Base-by-base conservation (phyloP, 2,113 vertebrate species). In the Sula dactylatra region DNA sequence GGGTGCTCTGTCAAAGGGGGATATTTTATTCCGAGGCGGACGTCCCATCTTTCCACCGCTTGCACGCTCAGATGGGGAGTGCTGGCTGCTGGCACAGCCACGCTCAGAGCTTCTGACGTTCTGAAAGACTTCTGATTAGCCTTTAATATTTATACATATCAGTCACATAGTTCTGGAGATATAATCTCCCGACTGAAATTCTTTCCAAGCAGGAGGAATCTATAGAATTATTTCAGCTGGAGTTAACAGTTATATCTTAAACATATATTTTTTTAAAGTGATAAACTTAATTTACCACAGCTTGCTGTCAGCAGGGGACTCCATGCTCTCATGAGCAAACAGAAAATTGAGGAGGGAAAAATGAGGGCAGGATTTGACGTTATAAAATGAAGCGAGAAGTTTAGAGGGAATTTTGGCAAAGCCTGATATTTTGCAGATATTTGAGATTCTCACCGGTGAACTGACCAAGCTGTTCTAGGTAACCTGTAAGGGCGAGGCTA, bases 41-140 rank as follows among this genome's bases (percentile, higher is more conserved):
- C 2, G 4, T 21, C 18, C 52, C 42, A 5, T 9, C 38, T 26
- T 25, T 9, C 47, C 58, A 20, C 6, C 6, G 0, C 25, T 8
- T 6, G 5, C 29, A 1, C 1, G 1, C 70, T 73, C 81, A 6
- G 18, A 2, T 0, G 0, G 50, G 8, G 19, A 11, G 19, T 12
- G 42, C 77, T 44, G 62, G 27, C 4, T 38, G 66, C 12, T 61
- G 52, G 61, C 67, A 26, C 47, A 54, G 47, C 40, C 66, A 0
- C 1, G 1, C 44, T 21, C 36, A 25, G 29, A 77, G 36, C 50
- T 73, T 10, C 86, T 32, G 49, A 1, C 18, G 5, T 18, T 7
- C 31, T 9, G 7, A 26, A 22, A 38, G 27, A 34, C 25, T 62
- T 22, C 79, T 49, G 66, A 14, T 67, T 19, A 67, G 47, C 21